phyloP scores from a whole-genome alignment of 2,797 vertebrate genomes.

The Aphelocoma californica region DNA sequence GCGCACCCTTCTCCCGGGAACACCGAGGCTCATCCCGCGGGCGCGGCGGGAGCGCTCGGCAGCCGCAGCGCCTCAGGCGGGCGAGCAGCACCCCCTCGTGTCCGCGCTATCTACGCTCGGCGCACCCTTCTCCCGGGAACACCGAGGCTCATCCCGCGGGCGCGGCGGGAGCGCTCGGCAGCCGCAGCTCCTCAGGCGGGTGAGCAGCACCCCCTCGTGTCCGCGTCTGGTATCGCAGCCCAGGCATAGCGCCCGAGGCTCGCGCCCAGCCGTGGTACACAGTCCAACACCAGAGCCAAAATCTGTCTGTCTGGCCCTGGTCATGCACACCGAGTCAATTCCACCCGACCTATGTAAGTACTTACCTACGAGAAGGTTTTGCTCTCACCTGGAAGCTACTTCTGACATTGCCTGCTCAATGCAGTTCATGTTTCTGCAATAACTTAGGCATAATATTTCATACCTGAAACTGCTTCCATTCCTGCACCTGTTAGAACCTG shows the following conservation, averaged over 20 bases:
- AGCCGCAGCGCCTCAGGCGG: background rate
- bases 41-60: background rate
- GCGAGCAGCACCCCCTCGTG: background rate
- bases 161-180: background rate
- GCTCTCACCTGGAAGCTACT: background rate
- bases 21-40: background rate
- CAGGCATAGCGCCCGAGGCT: rapidly evolving
- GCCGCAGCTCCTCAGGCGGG: background rate
- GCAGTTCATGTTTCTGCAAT: background rate
- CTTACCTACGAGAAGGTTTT: rapidly evolving
- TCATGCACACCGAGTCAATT: rapidly evolving
- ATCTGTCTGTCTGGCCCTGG: background rate
- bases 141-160: background rate
- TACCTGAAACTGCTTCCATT: background rate
- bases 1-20: background rate
- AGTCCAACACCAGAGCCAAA: rapidly evolving
- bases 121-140: background rate
- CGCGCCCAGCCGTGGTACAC: rapidly evolving
- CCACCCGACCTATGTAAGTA: rapidly evolving
- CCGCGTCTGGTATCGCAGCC: rapidly evolving
- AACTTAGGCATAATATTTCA: background rate
- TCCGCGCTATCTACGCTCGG: rapidly evolving
- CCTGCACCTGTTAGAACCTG: background rate
- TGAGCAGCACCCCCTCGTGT: background rate
- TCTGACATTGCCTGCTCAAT: background rate